Conservation (phyloP, 2,113 vertebrate species). For the Garra rufa region DNA sequence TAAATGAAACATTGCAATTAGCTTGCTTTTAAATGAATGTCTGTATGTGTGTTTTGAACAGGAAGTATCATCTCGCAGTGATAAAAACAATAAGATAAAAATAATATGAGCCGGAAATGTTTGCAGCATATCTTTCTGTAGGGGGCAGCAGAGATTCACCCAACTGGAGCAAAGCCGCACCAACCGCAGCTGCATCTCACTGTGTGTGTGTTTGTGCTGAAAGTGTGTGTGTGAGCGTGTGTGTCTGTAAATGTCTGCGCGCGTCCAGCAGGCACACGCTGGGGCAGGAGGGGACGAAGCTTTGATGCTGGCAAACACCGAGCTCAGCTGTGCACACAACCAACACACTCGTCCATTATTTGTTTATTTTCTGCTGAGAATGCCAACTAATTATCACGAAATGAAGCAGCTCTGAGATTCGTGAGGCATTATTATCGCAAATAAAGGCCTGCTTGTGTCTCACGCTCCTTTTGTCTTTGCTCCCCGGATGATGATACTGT, state of each 20-base stretch:
- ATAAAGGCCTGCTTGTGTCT: not conserved
- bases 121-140: conserved; percentile 56
- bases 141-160: conserved; percentile 79
- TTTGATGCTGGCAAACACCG: conserved; percentile 67
- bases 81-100: no score
- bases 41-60: not conserved
- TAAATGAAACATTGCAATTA: not conserved
- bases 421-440: conserved; percentile 13
- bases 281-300: conserved; percentile 44
- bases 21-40: not conserved
- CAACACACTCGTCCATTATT: conserved; percentile 30
- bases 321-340: conserved; percentile 50
- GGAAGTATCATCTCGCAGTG: not conserved
- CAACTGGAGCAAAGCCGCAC: conserved; percentile 6
- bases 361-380: conserved; percentile 35
- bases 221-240: not conserved
- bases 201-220: not conserved
- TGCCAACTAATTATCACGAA: conserved; percentile 13
- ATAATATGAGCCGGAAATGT: not conserved
- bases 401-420: not conserved
- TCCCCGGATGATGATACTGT: conserved; percentile 24
- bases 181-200: conserved; percentile 43
- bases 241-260: conserved; percentile 23
- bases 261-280: conserved; percentile 52
- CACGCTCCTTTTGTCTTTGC: conserved; percentile 18